Conservation (phyloP, 2,888 invertebrate genomes). For the Drosophila birchii region DNA sequence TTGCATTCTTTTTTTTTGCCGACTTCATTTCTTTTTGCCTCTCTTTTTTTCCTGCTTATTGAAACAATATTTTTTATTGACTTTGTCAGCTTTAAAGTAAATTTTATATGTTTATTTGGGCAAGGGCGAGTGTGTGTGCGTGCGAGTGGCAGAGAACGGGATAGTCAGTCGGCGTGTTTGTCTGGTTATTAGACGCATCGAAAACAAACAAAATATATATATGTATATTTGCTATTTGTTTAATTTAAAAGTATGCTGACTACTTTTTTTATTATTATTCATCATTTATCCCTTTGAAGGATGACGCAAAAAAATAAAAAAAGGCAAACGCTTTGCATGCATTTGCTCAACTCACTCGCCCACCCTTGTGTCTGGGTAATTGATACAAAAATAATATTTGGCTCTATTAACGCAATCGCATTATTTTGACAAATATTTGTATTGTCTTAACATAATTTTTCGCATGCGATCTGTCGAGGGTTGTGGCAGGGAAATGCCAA, state of each 20-base stretch:
- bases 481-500: constrained; percentile 1
- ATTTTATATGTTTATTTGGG: constrained; percentile 78
- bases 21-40: constrained; percentile 52
- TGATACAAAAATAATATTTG: constrained; percentile 81
- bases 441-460: constrained; percentile 83
- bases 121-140: constrained; percentile 48
- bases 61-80: constrained; percentile 84
- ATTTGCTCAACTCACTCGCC: constrained; percentile 6
- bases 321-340: constrained; percentile 7
- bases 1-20: constrained; percentile 32
- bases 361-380: constrained; percentile 51
- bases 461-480: constrained; percentile 54
- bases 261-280: constrained; percentile 29
- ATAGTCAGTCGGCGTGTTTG: constrained; percentile 41
- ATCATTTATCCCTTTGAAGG: constrained; percentile 49
- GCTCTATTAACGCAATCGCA: constrained; percentile 82
- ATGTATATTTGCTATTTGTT: constrained; percentile 44
- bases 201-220: constrained; percentile 21
- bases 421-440: constrained; percentile 83
- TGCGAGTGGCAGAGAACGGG: constrained; percentile 21
- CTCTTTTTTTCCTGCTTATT: constrained; percentile 75
- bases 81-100: constrained; percentile 84
- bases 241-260: constrained; percentile 71
- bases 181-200: constrained; percentile 42
- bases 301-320: constrained; percentile 44